Evolutionary conservation across 1,140 invertebrate species (phyloP).

Genomic region (Steinernema khuongi): DNA sequence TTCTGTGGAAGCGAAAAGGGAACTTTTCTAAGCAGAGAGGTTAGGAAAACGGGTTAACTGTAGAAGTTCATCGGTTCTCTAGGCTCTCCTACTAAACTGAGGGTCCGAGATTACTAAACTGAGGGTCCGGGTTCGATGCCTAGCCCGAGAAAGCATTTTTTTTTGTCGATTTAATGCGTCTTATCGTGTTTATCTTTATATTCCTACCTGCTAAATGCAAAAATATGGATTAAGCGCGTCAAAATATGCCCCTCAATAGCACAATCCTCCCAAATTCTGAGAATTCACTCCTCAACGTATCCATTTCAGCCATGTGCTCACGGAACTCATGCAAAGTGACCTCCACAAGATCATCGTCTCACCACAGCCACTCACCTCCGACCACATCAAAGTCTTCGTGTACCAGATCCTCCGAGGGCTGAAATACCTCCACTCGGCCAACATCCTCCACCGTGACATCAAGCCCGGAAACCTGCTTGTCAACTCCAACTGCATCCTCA

Average conservation of each 20-base stretch:
- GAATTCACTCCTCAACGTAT: constrained; percentile 17
- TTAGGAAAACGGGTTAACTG: too few species aligned
- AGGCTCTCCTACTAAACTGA: too few species aligned
- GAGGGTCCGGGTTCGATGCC: too few species aligned
- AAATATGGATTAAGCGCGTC: too few species aligned
- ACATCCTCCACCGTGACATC: constrained; percentile 93
- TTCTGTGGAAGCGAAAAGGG: neutral
- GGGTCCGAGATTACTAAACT: too few species aligned
- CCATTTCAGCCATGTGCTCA: constrained; percentile 86
- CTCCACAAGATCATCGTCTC: constrained; percentile 99
- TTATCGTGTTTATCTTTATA: too few species aligned
- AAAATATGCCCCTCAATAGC: constrained; percentile 10
- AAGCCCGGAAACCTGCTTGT: constrained; percentile 97
- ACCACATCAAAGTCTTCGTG: constrained; percentile 99
- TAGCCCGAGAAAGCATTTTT: too few species aligned
- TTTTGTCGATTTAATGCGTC: too few species aligned
- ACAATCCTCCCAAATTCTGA: neutral
- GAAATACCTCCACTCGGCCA: constrained; percentile 87
- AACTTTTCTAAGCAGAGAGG: neutral
- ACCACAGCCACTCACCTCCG: constrained; percentile 89
- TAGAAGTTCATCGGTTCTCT: too few species aligned
- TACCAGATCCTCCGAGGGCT: constrained; percentile 96
- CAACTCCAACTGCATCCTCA: constrained; percentile 95
- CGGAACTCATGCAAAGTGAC: constrained; percentile 96
- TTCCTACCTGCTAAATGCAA: too few species aligned